These are phyloP conservation scores for Apeltes quadracus DNA, from an alignment of 2,113 vertebrate species.

Conservation along the genomic window DNA sequence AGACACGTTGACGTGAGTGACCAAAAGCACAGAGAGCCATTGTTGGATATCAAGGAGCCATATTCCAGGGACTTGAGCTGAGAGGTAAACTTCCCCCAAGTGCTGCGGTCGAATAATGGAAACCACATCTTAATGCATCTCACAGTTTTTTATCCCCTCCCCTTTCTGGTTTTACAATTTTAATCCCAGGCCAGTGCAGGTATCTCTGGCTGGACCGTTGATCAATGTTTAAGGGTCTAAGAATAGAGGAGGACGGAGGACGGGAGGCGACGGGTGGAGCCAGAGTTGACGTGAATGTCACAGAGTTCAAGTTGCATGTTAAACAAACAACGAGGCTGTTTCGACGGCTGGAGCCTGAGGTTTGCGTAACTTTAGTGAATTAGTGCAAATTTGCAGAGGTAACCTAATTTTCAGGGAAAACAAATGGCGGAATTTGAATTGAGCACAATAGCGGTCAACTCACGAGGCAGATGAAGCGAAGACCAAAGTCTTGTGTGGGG, in stretches of 20 bases:
- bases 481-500: slow-evolving; percentile 72
- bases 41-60: slow-evolving; percentile 52
- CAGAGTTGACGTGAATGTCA: slow-evolving; percentile 56
- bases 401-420: slow-evolving; percentile 83
- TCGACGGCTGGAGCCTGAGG: slow-evolving; percentile 63
- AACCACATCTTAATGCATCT: slow-evolving; percentile 63
- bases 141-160: not conserved
- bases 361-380: slow-evolving; percentile 80
- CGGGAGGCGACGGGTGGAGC: slow-evolving; percentile 31
- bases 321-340: slow-evolving; percentile 76
- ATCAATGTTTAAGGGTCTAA: slow-evolving; percentile 47
- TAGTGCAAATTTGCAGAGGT: slow-evolving; percentile 82
- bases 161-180: slow-evolving; percentile 44
- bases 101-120: slow-evolving; percentile 47
- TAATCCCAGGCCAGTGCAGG: slow-evolving; percentile 45
- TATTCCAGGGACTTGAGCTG: slow-evolving; percentile 33
- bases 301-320: slow-evolving; percentile 80
- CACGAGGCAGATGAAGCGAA: slow-evolving; percentile 68
- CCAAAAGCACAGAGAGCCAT: slow-evolving; percentile 58
- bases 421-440: slow-evolving; percentile 81
- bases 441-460: slow-evolving; percentile 69
- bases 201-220: slow-evolving; percentile 41
- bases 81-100: slow-evolving; percentile 56
- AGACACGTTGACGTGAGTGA: slow-evolving; percentile 44
- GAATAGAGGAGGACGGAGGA: slow-evolving; percentile 34